Conservation (phyloP, 2,888 invertebrate species). For the Diaprepes abbreviatus region DNA sequence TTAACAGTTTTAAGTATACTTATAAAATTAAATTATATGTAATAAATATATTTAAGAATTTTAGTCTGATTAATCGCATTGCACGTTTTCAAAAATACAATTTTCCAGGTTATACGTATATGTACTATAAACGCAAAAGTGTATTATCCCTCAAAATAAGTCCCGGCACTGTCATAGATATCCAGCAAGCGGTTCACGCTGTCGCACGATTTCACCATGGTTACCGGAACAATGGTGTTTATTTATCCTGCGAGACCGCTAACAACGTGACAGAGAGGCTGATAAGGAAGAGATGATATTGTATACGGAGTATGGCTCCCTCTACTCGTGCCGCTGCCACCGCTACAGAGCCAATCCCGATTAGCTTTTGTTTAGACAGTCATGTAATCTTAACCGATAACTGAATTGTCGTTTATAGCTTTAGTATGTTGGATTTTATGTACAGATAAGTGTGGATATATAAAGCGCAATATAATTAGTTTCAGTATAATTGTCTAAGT, state of each 20-base stretch:
- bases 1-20: too few species aligned
- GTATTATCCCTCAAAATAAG: neutral
- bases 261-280: conserved; percentile 68
- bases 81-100: too few species aligned
- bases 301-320: conserved; percentile 21
- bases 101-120: neutral
- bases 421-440: too few species aligned
- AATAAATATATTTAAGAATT: too few species aligned
- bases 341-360: conserved; percentile 54
- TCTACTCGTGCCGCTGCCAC: conserved; percentile 25
- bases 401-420: too few species aligned
- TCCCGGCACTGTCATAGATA: conserved; percentile 36
- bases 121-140: neutral
- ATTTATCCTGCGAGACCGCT: conserved; percentile 69
- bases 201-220: conserved; percentile 69
- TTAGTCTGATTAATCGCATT: too few species aligned
- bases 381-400: conserved; percentile 47
- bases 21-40: too few species aligned
- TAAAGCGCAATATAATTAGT: too few species aligned
- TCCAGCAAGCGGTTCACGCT: conserved; percentile 59
- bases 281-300: conserved; percentile 64
- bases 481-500: too few species aligned
- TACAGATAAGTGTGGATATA: too few species aligned
- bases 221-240: conserved; percentile 70
- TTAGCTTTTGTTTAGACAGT: conserved; percentile 59